A percentile compares a stretch with the other conserved stretches of the same genome.
Evolutionary conservation across 2,888 invertebrate species (phyloP).

Genomic region (Coelopa pilipes): DNA sequence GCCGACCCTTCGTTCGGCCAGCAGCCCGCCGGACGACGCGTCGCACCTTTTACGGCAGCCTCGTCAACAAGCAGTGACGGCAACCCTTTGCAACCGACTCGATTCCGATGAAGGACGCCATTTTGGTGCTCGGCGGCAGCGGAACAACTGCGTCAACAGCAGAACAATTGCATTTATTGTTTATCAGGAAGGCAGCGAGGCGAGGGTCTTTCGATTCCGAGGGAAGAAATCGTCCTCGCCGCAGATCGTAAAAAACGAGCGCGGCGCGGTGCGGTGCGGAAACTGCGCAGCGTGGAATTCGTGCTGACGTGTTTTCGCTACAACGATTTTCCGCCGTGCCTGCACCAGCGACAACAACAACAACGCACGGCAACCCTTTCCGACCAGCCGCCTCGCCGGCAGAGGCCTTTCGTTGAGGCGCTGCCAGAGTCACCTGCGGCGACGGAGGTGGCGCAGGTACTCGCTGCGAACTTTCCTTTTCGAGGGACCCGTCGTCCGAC

Average conservation of each 20-base stretch:
- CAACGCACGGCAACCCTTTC: slow-evolving; percentile 3
- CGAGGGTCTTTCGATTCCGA: neutral
- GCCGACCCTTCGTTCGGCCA: too few species aligned
- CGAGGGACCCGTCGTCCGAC: too few species aligned
- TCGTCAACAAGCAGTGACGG: neutral
- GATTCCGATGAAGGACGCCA: neutral
- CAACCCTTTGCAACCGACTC: neutral
- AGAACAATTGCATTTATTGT: neutral
- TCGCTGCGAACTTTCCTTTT: neutral
- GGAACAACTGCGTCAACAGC: neutral
- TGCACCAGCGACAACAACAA: neutral
- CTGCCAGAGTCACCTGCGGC: slow-evolving; percentile 44
- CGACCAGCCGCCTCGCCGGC: neutral
- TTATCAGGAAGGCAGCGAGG: too few species aligned
- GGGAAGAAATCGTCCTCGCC: slow-evolving; percentile 37
- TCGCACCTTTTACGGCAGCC: neutral
- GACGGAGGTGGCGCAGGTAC: slow-evolving; percentile 18
- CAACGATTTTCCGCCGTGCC: slow-evolving; percentile 42
- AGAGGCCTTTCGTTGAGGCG: neutral
- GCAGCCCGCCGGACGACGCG: too few species aligned
- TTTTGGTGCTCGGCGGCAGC: neutral
- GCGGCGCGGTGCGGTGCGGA: slow-evolving; percentile 9
- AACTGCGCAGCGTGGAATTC: slow-evolving; percentile 38
- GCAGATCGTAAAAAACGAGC: slow-evolving; percentile 38
- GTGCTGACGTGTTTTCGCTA: slow-evolving; percentile 38